Evolutionary conservation across 2,888 invertebrate genomes (phyloP), one percentile per base, ranked within the genome.

Genomic region (Nemurella pictetii): DNA sequence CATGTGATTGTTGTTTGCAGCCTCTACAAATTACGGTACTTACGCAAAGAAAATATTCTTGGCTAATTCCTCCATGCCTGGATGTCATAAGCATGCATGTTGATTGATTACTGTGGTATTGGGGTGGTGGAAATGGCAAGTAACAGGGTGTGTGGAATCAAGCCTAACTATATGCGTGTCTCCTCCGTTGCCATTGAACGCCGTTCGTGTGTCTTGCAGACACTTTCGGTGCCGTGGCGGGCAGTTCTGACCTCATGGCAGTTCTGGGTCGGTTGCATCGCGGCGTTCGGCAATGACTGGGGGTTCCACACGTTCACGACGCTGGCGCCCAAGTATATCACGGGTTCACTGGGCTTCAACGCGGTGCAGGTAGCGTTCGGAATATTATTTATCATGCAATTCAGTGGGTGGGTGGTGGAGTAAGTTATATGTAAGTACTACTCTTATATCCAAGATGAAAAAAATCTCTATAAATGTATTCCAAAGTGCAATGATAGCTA

Each of bases 251-350:
- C 88, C 12, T 89, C 89, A 3, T 73, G 87, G 73, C 89, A 89
- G 73, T 89, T 89, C 83, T 89, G 88, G 87, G 87, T 89, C 26
- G 87, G 89, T 7, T 87, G 89, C 73, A 86, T 89, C 2, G 88
- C 89, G 2, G 88, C 88, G 82, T 86, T 89, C 32, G 89, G 89
- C 7, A 89, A 89, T 84, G 89, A 89, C 83, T 90, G 89, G 89
- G 89, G 89, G n/a, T 89, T 89, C 86, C 89, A 89, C 85, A 89
- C 88, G 7, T 88, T 90, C 73, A 87, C 89, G n/a, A 89, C 89
- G 12, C 88, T 89, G 74, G 87, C 89, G 30, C 89, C 90, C 15
- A 89, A 89, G 20, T 90, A 89, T 85, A 87, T 90, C 86, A 88
- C 88, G 27, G 87, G 88, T 73, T 88, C 89, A 25, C 87, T 90